phyloP scores from a whole-genome alignment of 2,797 vertebrate genomes.

The Stomatorhinus walkeri region DNA sequence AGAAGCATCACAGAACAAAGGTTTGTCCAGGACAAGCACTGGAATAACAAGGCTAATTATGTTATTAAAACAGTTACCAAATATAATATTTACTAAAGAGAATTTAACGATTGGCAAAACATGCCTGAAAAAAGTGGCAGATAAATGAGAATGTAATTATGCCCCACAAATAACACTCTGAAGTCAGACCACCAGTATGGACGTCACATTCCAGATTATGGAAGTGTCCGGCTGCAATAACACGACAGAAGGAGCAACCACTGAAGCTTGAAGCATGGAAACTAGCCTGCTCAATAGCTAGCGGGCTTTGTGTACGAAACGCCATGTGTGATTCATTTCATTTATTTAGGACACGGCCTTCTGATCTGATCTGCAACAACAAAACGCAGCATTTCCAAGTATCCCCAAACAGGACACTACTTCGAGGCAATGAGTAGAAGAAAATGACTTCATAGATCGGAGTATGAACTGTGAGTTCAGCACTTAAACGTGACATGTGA shows the following conservation, averaged over 20 bases:
- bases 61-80: neutral
- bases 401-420: neutral
- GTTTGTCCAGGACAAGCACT: neutral
- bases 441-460: neutral
- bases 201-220: neutral
- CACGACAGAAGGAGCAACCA: neutral
- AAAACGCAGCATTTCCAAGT: neutral
- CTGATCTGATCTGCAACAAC: neutral
- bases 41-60: neutral
- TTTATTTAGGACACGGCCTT: neutral
- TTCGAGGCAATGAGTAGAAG: neutral
- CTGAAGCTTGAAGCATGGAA: neutral
- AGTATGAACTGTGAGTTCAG: neutral
- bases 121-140: neutral
- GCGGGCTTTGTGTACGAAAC: neutral
- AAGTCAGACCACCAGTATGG: neutral
- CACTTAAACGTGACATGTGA: neutral
- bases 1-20: neutral
- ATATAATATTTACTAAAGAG: neutral
- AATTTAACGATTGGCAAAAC: neutral
- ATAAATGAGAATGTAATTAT: neutral
- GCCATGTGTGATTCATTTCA: neutral
- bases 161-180: neutral
- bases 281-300: neutral
- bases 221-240: neutral